These are phyloP conservation scores for Drosophila suboccidentalis DNA, from an alignment of 2,888 invertebrate genomes.

Conservation along the genomic window DNA sequence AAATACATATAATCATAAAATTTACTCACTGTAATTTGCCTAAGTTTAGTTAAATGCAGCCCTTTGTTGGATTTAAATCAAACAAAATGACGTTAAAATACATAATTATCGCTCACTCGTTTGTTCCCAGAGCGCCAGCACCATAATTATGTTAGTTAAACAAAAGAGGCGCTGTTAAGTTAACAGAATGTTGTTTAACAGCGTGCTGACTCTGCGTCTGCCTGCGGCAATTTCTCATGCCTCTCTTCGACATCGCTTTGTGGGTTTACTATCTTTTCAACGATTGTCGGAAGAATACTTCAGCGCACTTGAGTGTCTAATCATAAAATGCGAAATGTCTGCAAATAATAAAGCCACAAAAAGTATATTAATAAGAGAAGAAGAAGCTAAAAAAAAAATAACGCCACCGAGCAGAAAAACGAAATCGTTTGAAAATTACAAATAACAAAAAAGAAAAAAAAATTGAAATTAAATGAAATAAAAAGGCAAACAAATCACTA, in stretches of 20 bases:
- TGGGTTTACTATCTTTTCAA: slow-evolving; percentile 53
- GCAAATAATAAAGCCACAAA: slow-evolving; percentile 71
- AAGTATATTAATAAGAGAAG: slow-evolving; percentile 32
- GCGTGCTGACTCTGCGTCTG: slow-evolving; percentile 1
- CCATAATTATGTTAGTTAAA: slow-evolving; percentile 17
- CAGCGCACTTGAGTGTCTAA: slow-evolving; percentile 70
- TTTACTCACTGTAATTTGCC: not conserved
- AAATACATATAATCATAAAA: not conserved
- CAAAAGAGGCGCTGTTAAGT: slow-evolving; percentile 20
- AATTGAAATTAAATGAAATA: slow-evolving; percentile 51
- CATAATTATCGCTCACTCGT: slow-evolving; percentile 57
- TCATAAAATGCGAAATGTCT: slow-evolving; percentile 72
- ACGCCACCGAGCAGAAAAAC: slow-evolving; percentile 52
- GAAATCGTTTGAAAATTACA: slow-evolving; percentile 59
- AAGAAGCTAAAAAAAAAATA: slow-evolving; percentile 13
- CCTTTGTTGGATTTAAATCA: slow-evolving; percentile 32
- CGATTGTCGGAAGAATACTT: slow-evolving; percentile 77
- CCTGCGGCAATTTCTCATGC: slow-evolving; percentile 47
- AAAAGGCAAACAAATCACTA: slow-evolving; percentile 64
- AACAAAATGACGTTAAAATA: slow-evolving; percentile 46
- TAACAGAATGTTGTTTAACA: slow-evolving; percentile 21
- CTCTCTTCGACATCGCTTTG: slow-evolving; percentile 27
- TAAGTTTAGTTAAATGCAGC: slow-evolving; percentile 8
- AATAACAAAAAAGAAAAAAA: slow-evolving; percentile 34
- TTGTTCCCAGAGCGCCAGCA: slow-evolving; percentile 14